These are phyloP conservation scores for Zoanthus gigantus DNA, from an alignment of 92 coral and sea anemone species.

Conservation along the genomic window DNA sequence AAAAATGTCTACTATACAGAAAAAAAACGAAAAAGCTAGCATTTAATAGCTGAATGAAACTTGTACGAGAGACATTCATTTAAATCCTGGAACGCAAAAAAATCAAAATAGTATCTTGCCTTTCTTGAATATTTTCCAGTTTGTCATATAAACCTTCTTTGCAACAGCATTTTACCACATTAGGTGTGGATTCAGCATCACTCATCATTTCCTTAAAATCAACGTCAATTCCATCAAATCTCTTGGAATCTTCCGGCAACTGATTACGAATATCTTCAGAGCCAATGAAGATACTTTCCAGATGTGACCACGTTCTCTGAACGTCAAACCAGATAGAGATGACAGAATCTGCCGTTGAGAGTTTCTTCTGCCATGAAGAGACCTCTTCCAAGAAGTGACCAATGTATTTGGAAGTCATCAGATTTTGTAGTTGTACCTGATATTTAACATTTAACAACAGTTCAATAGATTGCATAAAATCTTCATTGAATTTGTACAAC, in stretches of 20 bases:
- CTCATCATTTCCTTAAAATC: slow-evolving; percentile 96
- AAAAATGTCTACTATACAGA: neutral
- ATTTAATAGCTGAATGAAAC: neutral
- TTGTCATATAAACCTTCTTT: slow-evolving; percentile 91
- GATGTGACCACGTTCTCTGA: slow-evolving; percentile 97
- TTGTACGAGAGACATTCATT: neutral
- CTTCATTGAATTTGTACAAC: too few relatives aligned
- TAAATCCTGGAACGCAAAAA: neutral
- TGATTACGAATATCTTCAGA: slow-evolving; percentile 98
- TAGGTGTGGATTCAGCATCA: slow-evolving; percentile 91
- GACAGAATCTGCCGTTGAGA: slow-evolving; percentile 93
- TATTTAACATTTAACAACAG: slow-evolving; percentile 28
- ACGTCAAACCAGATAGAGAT: slow-evolving; percentile 99
- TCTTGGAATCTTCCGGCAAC: slow-evolving; percentile 95
- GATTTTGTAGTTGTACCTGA: slow-evolving; percentile 96
- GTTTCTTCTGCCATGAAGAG: slow-evolving; percentile 97
- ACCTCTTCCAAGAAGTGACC: slow-evolving; percentile 99
- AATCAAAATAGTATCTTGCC: slow-evolving; percentile 46
- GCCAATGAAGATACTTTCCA: slow-evolving; percentile 98
- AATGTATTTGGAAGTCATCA: slow-evolving; percentile 97
- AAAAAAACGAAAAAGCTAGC: neutral
- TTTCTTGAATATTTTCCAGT: slow-evolving; percentile 95
- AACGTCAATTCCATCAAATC: slow-evolving; percentile 96
- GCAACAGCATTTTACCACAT: slow-evolving; percentile 94
- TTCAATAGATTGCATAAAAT: slow-evolving; percentile 46